Base-by-base conservation (phyloP, 2,888 invertebrate genomes). In the Mythimna pallens region DNA sequence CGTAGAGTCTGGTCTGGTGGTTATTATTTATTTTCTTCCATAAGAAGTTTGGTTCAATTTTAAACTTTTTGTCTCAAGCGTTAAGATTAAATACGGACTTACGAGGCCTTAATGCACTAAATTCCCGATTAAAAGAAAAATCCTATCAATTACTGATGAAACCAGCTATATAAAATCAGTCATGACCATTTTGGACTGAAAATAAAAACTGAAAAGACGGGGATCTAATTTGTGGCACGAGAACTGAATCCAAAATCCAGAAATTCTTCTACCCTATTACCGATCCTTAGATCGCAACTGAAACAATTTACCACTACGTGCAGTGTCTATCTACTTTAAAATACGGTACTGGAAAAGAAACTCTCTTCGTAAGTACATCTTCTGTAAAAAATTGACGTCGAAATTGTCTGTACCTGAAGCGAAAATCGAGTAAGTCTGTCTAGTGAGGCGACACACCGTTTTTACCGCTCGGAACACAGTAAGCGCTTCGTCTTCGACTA, bases 321-420 rank as follows among this genome's bases (percentile, higher is more conserved):
- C 73, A 59, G 43, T 82, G 68, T 79, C 64, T 71, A 66, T 63
- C 55, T 61, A 59, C 58, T 80, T 71, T 73, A 59, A 82, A 86
- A 83, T 86, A 86, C 87, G 86, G 87, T 86, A 82, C 75, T 70
- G 34, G 66, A 76, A 72, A 73, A 78, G 78, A 82, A 80, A 79
- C 76, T 70, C 69, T 76, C 70, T 78, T 65, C 22, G 73, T 59
- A 22, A 66, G 63, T 65, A 70, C 30, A 30, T 78, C 40, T 50
- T 20, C 47, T 70, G 72, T 65, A 85, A 88, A 85, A 88, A 86
- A 69, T 70, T 88, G 89, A 89, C 89, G 78, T 78, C 81, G 83
- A 89, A 89, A 89, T 88, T 84, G 89, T 82, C 70, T 72, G 76
- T 63, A 75, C 79, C 70, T 78, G 82, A 82, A 78, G 82, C 70